Evolutionary conservation across 2,113 vertebrate genomes (phyloP).

Genomic region (Hirundichthys speculiger): DNA sequence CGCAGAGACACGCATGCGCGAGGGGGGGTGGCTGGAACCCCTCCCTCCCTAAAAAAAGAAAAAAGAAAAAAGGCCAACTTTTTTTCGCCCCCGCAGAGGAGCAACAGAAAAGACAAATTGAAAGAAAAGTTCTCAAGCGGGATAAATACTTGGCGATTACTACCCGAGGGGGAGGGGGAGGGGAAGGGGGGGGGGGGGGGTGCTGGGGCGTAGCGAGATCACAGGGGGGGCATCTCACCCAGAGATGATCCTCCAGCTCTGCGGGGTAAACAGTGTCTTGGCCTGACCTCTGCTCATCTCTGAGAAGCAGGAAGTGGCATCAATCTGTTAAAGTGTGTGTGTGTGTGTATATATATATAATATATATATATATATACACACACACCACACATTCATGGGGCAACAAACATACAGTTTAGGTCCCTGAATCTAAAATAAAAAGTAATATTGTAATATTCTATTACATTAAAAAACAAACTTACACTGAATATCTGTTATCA

Average conservation of each 20-base stretch:
- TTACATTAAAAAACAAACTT: not conserved
- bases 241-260: constrained; percentile 30
- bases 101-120: constrained; percentile 70
- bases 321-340: not conserved
- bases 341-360: too few relatives aligned
- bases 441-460: too few relatives aligned
- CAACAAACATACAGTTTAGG: too few relatives aligned
- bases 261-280: constrained; percentile 28
- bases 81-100: constrained; percentile 49
- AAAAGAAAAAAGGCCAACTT: too few relatives aligned
- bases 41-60: too few relatives aligned
- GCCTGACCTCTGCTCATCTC: constrained; percentile 47
- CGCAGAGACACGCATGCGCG: constrained; percentile 79
- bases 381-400: too few relatives aligned
- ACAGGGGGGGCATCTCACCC: constrained; percentile 41
- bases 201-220: constrained; percentile 74
- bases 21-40: constrained; percentile 63
- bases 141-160: constrained; percentile 77
- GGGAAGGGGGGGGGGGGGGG: constrained; percentile 24
- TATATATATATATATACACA: too few relatives aligned
- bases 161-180: constrained; percentile 38
- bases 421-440: too few relatives aligned
- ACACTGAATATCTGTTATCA: too few relatives aligned
- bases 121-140: constrained; percentile 76
- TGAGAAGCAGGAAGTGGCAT: constrained; percentile 13